Base-by-base conservation (phyloP, 2,888 invertebrate species). In the Harpalus rufipes region DNA sequence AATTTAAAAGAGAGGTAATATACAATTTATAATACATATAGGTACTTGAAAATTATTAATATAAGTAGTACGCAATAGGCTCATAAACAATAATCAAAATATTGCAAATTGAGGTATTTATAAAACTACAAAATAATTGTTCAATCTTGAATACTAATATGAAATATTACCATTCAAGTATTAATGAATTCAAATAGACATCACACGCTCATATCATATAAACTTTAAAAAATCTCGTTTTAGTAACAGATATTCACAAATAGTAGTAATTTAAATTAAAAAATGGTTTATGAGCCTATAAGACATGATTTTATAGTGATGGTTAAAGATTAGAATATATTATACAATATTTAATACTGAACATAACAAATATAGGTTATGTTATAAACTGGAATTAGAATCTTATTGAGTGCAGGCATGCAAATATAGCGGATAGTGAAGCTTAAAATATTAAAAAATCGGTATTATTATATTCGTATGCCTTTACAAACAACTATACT, bases 401-500 rank as follows among this genome's bases (percentile, higher is more conserved):
- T 76, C 58, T 59, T 74, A 39, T 61, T 76, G 14, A 83, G 84
- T 84, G 84, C 84, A 65, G 63, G 78, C 84, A 84, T 84, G 84
- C 84, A 84, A 83, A 51, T 84, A 84, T 80, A 84, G 78, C 78
- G 78, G 76, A 65, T 78, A 84, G 76, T 84, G 63, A 84, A 78
- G 78, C 78, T 78, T 83, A 58, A 82, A 65, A 44, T 84, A 78
- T 78, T 44, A 84, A 78, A 84, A 78, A 61, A 63, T 41, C 39
- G 61, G 80, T 41, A 59, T 16, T 74, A 61, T 25, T 39, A 83
- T 58, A 41, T 84, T 65, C 65, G 63, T 78, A 84, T 51, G 78
- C 63, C 61, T 74, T 63, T 59, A 83, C 56, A 84, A 84, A 85
- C 81, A 85, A 59, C 88, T 92, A 93, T 89, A 93, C 93, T 87